Percentiles rank a stretch among this genome's conserved stretches.
phyloP scores from a whole-genome alignment of 2,113 vertebrate genomes.

The Indicator maculatus region DNA sequence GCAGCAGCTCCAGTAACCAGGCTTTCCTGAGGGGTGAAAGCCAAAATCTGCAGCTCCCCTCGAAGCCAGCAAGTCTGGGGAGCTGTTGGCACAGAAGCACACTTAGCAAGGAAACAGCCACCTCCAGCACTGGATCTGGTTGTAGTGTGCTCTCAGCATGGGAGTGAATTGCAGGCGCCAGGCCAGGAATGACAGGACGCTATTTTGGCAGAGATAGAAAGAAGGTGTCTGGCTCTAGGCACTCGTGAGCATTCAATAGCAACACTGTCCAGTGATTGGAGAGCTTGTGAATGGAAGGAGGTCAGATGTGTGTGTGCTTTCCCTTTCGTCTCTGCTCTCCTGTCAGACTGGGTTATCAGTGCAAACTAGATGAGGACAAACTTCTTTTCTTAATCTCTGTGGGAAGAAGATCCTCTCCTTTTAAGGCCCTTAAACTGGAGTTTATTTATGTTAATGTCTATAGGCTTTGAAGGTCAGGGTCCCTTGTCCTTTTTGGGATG shows the following conservation, averaged over 20 bases:
- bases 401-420: background rate
- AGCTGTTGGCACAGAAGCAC: background rate
- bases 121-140: background rate
- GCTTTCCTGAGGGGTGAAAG: background rate
- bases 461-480: background rate
- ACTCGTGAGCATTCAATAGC: background rate
- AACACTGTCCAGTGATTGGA: background rate
- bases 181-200: slow-evolving; percentile 18
- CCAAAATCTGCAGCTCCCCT: background rate
- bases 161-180: background rate
- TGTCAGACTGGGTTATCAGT: background rate
- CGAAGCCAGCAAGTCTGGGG: background rate
- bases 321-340: background rate
- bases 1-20: background rate
- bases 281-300: slow-evolving; percentile 13
- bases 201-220: background rate
- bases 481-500: background rate
- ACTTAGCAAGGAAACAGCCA: background rate
- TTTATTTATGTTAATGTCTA: background rate
- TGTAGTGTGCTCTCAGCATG: background rate
- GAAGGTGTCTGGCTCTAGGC: slow-evolving; percentile 45
- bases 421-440: background rate
- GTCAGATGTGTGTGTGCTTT: background rate
- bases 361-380: background rate
- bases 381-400: background rate